These are phyloP conservation scores for Cyphomyrus discorhynchus DNA, from an alignment of 2,113 vertebrate genomes.

Conservation along the genomic window DNA sequence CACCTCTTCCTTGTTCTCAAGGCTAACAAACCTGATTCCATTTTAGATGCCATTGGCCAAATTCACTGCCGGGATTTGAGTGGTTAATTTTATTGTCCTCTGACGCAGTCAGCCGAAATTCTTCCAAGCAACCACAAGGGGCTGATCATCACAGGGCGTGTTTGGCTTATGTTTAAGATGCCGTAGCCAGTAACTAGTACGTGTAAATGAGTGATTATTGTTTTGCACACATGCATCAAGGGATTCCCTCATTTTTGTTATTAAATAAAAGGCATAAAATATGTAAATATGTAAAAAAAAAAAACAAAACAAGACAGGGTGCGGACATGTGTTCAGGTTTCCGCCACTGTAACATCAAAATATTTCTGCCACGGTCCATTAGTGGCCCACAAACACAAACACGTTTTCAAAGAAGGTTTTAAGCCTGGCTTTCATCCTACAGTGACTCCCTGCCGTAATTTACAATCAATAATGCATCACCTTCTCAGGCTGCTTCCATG, in stretches of 20 bases:
- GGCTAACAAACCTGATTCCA: not conserved
- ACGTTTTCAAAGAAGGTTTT: not conserved
- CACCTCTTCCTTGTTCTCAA: not conserved
- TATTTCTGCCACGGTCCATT: not conserved
- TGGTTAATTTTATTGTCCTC: not conserved
- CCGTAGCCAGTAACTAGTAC: not conserved
- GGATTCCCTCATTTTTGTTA: not conserved
- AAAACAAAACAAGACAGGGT: not conserved
- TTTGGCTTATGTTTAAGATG: not conserved
- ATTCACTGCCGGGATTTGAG: not conserved
- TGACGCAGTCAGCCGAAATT: not conserved
- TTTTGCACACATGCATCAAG: not conserved
- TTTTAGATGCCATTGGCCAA: not conserved
- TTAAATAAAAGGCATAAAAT: not conserved
- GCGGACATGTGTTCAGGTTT: not conserved
- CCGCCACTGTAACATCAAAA: not conserved
- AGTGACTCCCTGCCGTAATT: not conserved
- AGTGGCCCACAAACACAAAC: not conserved
- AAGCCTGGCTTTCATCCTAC: not conserved
- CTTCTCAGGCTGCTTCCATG: not conserved
- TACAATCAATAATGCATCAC: conserved; percentile 14
- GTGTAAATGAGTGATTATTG: not conserved
- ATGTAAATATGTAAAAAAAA: not conserved
- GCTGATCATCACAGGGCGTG: not conserved
- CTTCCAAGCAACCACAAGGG: not conserved